Evolutionary conservation across 2,888 invertebrate species (phyloP), one percentile per base, ranked within the genome.

Genomic region (Proisotoma minuta): DNA sequence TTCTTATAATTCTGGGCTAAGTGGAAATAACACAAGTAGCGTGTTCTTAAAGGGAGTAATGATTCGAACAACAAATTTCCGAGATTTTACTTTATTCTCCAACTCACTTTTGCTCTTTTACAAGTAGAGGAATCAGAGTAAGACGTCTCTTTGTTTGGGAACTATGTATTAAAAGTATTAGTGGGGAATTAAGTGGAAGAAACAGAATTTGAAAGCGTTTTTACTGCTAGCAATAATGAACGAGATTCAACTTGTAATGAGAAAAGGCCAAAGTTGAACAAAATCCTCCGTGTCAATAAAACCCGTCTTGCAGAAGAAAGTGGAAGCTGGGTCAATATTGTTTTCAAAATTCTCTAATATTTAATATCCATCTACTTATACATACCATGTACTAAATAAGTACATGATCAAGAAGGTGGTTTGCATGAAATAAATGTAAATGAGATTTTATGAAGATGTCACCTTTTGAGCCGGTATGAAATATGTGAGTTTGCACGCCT

Each of bases 81-180:
- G 15, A 54, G 34, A 34, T 54, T 39, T 54, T 39, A 34, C 34
- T 54, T 54, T 22, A 52, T 52, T 52, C 52, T 28, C 28, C n/a
- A 8, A 12, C 39, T 54, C 22, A 29, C 34, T 34, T 27, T 43
- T 43, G 43, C 43, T 43, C 43, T 43, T 43, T 18, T n/a, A 5
- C 43, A 34, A 43, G 43, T 43, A 43, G 20, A 43, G 43, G 43
- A 15, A 43, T 43, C 43, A 18, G 18, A 43, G 43, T 20, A 43
- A 49, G 49, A 49, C 18, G 56, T 43, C 4, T 56, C 56, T 56
- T 56, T 40, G 57, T 57, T 39, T 57, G 57, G 43, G 51, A 51
- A 52, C 58, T 64, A 60, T 65, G 69, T 64, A 66, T 69, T 69
- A 69, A 69, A 66, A 69, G 69, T 69, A 69, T 69, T 69, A 69